Evolutionary conservation across 1,140 invertebrate species (phyloP), one percentile per base, ranked within the genome.

Genomic region (Metaphire vulgaris): DNA sequence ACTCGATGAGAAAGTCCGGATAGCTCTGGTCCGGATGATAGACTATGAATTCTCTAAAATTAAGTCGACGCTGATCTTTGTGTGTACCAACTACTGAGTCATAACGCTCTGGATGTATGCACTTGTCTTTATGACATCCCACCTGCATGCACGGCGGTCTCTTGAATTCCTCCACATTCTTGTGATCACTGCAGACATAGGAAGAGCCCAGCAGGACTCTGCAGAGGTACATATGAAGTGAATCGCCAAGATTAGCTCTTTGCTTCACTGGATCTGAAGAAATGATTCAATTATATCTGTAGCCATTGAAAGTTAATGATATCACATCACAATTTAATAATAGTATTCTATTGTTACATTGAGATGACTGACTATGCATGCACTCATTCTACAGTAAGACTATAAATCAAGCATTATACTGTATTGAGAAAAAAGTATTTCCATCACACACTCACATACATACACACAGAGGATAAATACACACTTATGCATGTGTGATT

Each of bases 41-140:
- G 32, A 69, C 64, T 28, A 76, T 30, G 56, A 70, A 76, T 70
- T 76, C 74, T 28, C 69, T 32, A 66, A 76, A 76, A 2, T 70
- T 21, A 15, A 76, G 66, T 2, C 33, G 66, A 1, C 21, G 15
- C 26, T 31, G 1, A 14, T 16, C n/a, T 12, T 76, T 1, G 74
- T 41, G 68, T 1, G 68, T 69, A 31, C 74, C 74, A 33, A 76
- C 41, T 33, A 76, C 67, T 26, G 74, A 76, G 30, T 76, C 67
- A 30, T 69, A 41, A 69, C 66, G 64, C 26, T 12, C 21, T 29
- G 0, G 33, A 56, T 56, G 41, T 31, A 12, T 29, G 2, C 29
- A 72, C 21, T 33, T 1, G 31, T 0, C 68, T 28, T 26, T 21
- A 15, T 30, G n/a, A 31, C 65, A 76, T 15, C 30, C 56, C 33